A percentile compares a stretch with the other conserved stretches of the same genome.
phyloP scores from a whole-genome alignment of 2,797 vertebrate species.

The Clamator glandarius region DNA sequence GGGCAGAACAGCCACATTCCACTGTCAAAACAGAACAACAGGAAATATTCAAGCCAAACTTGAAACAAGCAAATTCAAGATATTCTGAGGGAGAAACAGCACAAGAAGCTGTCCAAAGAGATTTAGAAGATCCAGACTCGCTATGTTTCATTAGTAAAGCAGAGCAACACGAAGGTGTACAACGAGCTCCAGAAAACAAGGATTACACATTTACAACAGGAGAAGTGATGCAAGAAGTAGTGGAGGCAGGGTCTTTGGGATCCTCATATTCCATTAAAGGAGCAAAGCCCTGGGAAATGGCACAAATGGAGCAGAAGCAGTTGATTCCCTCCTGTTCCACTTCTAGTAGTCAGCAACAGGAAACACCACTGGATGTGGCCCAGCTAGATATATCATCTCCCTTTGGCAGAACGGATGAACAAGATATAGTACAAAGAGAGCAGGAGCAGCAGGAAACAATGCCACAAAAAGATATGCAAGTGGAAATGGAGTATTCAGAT shows the following conservation, averaged over 20 bases:
- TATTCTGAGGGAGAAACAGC: neutral
- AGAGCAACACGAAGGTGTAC: neutral
- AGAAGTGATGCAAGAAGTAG: neutral
- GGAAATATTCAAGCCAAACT: neutral
- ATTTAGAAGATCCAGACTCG: neutral
- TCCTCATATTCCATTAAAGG: neutral
- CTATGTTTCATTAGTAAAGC: neutral
- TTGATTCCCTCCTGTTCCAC: neutral
- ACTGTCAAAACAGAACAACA: neutral
- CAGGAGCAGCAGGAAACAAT: neutral
- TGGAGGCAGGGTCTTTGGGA: neutral
- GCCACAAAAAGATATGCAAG: neutral
- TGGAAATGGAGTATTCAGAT: neutral
- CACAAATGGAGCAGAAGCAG: neutral
- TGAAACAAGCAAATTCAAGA: neutral
- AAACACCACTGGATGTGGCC: neutral
- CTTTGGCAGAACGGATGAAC: neutral
- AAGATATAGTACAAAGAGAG: neutral
- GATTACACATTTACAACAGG: neutral
- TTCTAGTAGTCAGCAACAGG: neutral
- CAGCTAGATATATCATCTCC: neutral
- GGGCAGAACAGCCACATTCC: neutral
- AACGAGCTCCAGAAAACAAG: neutral
- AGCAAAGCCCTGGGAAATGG: neutral
- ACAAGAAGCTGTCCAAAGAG: neutral